These are phyloP conservation scores for Hirundichthys speculiger DNA, from an alignment of 2,113 vertebrate genomes.

Conservation along the genomic window DNA sequence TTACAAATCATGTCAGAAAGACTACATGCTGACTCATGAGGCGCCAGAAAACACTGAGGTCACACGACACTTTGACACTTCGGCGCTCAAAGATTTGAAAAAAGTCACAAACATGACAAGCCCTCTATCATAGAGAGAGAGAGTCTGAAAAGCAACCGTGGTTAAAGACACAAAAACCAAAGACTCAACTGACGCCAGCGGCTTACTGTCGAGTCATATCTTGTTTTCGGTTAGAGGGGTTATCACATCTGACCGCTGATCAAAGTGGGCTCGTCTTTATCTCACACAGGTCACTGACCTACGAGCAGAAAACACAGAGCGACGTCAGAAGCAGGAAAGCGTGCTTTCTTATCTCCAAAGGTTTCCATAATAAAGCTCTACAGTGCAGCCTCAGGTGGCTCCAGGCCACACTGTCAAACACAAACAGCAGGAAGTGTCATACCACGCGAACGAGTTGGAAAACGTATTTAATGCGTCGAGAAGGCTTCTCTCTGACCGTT, in stretches of 20 bases:
- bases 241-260: conserved; percentile 36
- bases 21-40: conserved; percentile 47
- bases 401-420: conserved; percentile 18
- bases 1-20: conserved; percentile 39
- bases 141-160: neutral
- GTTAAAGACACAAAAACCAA: neutral
- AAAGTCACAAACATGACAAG: neutral
- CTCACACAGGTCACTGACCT: conserved; percentile 33
- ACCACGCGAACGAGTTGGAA: too few relatives aligned
- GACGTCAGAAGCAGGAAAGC: conserved; percentile 29
- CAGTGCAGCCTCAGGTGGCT: neutral
- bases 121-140: neutral
- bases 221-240: conserved; percentile 37
- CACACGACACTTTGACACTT: conserved; percentile 1
- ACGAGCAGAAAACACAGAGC: conserved; percentile 3
- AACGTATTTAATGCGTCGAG: too few relatives aligned
- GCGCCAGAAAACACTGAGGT: conserved; percentile 12
- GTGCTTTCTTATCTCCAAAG: conserved; percentile 33
- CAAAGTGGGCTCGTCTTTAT: conserved; percentile 24
- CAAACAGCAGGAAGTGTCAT: too few relatives aligned
- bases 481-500: too few relatives aligned
- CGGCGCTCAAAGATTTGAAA: neutral
- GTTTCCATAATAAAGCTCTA: conserved; percentile 12
- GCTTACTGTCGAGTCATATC: conserved; percentile 35
- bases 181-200: conserved; percentile 11